Base-by-base conservation (phyloP, 1,140 invertebrate species). In the Drosophila funebris region DNA sequence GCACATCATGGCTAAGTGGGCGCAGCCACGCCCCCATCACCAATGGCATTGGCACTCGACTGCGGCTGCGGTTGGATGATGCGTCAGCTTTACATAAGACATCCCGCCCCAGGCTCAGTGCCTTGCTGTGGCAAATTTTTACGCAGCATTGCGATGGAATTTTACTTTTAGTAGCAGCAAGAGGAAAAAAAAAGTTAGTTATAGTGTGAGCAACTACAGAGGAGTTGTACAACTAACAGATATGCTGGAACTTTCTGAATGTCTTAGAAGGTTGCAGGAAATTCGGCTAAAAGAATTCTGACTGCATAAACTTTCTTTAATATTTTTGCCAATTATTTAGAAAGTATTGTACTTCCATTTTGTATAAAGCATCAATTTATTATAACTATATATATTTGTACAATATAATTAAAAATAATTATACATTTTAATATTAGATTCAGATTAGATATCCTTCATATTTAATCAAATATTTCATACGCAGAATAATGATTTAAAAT, bases 21-120 rank as follows among this genome's bases (percentile, higher is more conserved):
- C 46, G 24, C 53, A 18, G 6, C 29, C 44, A 67, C 54, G n/a
- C 37, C 54, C 39, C 9, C 8, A 9, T 22, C 27, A 31, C 48
- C 27, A 18, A 63, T 46, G 18, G 41, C 56, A 46, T 52, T 54
- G 61, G 61, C 76, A 73, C 63, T 79, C 71, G 71, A 50, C 67
- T 64, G 54, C 14, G 22, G 29, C 31, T 73, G 71, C 52, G 56
- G 71, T 57, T 70, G 54, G 50, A 72, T 77, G 82, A 82, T 88
- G 82, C 83, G 82, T 88, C 82, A 87, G 83, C 82, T 88, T 85
- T 85, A 87, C 82, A 64, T 87, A 87, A 88, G 78, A 85, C 69
- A 67, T 80, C 29, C 37, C 14, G 14, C n/a, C 27, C 24, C 33
- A 9, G 13, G 44, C 58, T 53, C 36, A 60, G 18, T n/a, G n/a